Evolutionary conservation across 2,797 vertebrate genomes (phyloP).

Genomic region (Adelosebastes latens): DNA sequence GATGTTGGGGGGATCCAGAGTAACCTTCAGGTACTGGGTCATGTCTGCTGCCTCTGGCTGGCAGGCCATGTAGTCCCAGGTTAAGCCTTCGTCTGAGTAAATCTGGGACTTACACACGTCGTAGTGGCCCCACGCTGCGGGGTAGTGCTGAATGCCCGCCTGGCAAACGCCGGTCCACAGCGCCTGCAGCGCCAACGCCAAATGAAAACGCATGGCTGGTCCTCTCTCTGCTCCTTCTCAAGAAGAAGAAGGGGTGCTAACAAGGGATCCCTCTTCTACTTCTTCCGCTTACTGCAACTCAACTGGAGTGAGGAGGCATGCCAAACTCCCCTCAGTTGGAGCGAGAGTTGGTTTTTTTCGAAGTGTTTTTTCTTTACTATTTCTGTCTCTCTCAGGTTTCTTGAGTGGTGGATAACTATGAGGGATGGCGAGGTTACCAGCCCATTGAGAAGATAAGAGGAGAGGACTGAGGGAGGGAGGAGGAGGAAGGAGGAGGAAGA

Average conservation of each 20-base stretch:
- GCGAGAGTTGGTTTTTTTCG: constrained; percentile 16
- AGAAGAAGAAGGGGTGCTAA: constrained; percentile 35
- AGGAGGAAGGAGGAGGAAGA: constrained; percentile 46
- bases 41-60: constrained; percentile 96
- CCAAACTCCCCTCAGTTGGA: constrained; percentile 59
- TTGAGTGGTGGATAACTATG: neutral
- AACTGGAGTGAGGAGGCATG: constrained; percentile 80
- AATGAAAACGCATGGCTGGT: constrained; percentile 89
- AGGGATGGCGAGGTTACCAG: constrained; percentile 53
- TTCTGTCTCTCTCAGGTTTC: constrained; percentile 31
- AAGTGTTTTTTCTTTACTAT: constrained; percentile 6
- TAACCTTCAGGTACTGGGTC: constrained; percentile 94
- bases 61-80: constrained; percentile 99
- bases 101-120: constrained; percentile 96
- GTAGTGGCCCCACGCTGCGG: constrained; percentile 96
- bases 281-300: constrained; percentile 45
- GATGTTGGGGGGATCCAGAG: constrained; percentile 95
- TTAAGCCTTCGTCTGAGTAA: constrained; percentile 94
- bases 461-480: constrained; percentile 56
- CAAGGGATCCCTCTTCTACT: constrained; percentile 42
- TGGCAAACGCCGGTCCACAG: constrained; percentile 90
- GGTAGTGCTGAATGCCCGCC: constrained; percentile 91
- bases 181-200: constrained; percentile 90
- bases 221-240: constrained; percentile 41
- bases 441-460: constrained; percentile 67